Evolutionary conservation across 2,113 vertebrate genomes (phyloP).

Genomic region (Pluvialis apricaria): DNA sequence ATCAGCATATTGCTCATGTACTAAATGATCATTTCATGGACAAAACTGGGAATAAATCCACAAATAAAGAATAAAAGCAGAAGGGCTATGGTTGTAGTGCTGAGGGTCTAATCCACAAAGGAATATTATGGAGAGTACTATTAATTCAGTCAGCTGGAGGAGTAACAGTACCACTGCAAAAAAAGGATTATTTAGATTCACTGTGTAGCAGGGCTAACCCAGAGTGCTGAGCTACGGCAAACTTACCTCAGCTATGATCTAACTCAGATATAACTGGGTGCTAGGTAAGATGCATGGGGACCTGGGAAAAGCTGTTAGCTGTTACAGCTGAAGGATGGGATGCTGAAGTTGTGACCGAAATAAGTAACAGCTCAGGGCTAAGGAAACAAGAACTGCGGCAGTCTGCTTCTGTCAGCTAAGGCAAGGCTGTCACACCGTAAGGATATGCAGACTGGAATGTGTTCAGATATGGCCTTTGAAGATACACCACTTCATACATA

Average conservation of each 20-base stretch:
- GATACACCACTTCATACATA: neutral
- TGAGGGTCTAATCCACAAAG: neutral
- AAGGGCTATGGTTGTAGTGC: neutral
- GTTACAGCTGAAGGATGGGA: neutral
- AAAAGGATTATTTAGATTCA: neutral
- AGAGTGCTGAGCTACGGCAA: neutral
- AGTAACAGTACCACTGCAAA: neutral
- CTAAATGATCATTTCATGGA: conserved; percentile 53
- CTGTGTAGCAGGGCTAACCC: neutral
- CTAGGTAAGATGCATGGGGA: neutral
- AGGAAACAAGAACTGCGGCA: neutral
- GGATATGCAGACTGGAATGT: neutral
- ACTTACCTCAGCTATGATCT: neutral
- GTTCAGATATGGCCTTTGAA: neutral
- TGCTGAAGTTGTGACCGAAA: neutral
- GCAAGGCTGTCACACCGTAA: neutral
- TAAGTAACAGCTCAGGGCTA: neutral
- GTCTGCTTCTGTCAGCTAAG: neutral
- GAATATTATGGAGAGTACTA: neutral
- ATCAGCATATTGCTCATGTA: conserved; percentile 56
- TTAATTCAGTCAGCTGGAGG: neutral
- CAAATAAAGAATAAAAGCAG: conserved; percentile 20
- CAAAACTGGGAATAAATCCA: conserved; percentile 57
- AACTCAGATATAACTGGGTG: neutral
- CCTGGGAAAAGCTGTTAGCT: neutral